A percentile compares a stretch with the other conserved stretches of the same genome.
phyloP scores from a whole-genome alignment of 2,113 vertebrate genomes.

The Mesocricetus auratus region DNA sequence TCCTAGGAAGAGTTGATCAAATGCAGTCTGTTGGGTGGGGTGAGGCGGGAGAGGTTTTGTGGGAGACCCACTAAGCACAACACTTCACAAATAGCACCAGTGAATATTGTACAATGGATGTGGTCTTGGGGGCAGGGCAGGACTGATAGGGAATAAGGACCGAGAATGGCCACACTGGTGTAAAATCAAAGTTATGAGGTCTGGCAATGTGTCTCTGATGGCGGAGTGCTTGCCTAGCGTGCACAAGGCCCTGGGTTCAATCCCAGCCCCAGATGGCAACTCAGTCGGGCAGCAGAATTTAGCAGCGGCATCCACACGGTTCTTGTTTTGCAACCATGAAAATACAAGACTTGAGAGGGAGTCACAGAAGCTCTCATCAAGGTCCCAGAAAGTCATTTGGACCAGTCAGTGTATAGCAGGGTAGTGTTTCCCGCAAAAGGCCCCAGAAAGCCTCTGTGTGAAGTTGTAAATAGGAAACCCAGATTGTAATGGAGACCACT shows the following conservation, averaged over 20 bases:
- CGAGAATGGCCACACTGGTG: background rate
- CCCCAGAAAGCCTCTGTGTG: background rate
- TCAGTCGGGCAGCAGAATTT: background rate
- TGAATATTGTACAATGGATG: background rate
- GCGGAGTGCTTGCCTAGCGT: background rate
- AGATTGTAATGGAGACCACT: background rate
- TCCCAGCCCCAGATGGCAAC: background rate
- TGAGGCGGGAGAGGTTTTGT: background rate
- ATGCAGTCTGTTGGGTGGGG: too few species aligned
- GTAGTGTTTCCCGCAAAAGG: too few species aligned
- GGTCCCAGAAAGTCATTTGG: background rate
- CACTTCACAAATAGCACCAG: background rate
- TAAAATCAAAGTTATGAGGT: constrained; percentile 18
- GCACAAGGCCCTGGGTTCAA: background rate
- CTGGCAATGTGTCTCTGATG: background rate
- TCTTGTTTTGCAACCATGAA: background rate
- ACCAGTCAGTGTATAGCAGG: background rate
- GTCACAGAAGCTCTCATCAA: background rate
- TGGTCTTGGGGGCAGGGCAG: background rate
- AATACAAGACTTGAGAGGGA: background rate
- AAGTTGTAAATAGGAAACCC: background rate
- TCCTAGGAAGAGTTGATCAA: background rate
- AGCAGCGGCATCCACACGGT: background rate
- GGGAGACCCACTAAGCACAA: background rate
- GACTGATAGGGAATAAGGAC: background rate